Evolutionary conservation across 2,888 invertebrate species (phyloP).

Genomic region (Cataglyphis livida): DNA sequence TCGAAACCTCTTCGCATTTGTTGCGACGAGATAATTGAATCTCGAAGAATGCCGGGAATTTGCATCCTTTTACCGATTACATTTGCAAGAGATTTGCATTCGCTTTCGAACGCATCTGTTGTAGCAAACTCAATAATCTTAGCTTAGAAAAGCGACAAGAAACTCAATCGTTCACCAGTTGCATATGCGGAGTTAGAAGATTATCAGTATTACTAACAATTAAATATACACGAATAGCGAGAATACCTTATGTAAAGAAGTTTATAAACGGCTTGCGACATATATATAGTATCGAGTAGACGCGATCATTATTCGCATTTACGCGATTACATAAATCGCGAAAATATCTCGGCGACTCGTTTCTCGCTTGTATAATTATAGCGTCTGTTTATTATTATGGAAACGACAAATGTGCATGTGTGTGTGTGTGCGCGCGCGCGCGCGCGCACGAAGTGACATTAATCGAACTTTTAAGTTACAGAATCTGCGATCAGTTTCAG

Average conservation of each 20-base stretch:
- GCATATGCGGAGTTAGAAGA: neutral
- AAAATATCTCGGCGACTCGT: neutral
- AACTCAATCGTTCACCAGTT: neutral
- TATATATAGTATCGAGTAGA: neutral
- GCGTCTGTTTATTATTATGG: neutral
- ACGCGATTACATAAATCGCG: neutral
- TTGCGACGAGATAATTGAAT: neutral
- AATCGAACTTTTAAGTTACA: slow-evolving; percentile 10
- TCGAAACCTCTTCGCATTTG: neutral
- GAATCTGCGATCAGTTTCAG: neutral
- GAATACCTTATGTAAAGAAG: slow-evolving; percentile 28
- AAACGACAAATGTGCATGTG: neutral
- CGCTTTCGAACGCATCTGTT: neutral
- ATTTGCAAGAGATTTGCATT: neutral
- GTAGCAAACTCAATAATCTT: slow-evolving; percentile 17
- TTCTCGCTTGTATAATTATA: slow-evolving; percentile 17
- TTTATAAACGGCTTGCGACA: slow-evolving; percentile 13
- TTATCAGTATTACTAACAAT: slow-evolving; percentile 43
- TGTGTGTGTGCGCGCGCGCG: neutral
- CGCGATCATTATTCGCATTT: neutral
- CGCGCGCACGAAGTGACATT: slow-evolving; percentile 8
- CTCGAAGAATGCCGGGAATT: neutral
- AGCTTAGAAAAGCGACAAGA: neutral
- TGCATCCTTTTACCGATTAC: neutral
- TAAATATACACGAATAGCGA: slow-evolving; percentile 24